Evolutionary conservation across 2,888 invertebrate genomes (phyloP).

Genomic region (Lamellibrachia satsuma): DNA sequence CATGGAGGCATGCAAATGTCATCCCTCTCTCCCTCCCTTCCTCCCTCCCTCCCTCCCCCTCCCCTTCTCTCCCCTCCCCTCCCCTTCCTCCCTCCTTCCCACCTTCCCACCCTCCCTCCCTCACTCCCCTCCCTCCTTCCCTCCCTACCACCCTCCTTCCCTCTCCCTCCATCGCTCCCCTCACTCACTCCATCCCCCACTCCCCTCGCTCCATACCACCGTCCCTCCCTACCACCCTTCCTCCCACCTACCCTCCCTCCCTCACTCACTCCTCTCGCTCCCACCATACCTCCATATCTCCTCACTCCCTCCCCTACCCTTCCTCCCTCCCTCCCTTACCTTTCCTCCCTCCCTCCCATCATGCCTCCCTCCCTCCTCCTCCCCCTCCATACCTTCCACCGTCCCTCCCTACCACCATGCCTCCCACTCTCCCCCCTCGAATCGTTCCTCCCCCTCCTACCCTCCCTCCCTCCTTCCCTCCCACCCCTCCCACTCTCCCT

Average conservation of each 20-base stretch:
- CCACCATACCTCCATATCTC: constrained; percentile 8
- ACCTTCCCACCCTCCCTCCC: neutral
- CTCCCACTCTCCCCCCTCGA: constrained; percentile 7
- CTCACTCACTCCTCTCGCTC: neutral
- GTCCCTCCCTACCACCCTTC: neutral
- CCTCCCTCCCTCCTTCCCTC: constrained; percentile 25
- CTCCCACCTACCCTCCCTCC: constrained; percentile 1
- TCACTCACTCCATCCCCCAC: constrained; percentile 22
- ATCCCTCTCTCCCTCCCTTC: neutral
- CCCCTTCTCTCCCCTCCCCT: constrained; percentile 3
- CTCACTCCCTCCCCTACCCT: constrained; percentile 21
- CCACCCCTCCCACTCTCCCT: no score
- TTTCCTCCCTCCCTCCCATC: constrained; percentile 22
- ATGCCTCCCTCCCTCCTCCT: no score
- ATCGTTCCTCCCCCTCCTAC: constrained; percentile 23
- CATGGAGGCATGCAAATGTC: no score
- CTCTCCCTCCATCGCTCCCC: constrained; percentile 14
- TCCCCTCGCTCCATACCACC: neutral
- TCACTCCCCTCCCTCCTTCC: constrained; percentile 20
- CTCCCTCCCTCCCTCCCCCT: constrained; percentile 18
- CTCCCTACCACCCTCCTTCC: constrained; percentile 17
- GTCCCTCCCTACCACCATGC: neutral
- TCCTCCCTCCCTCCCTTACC: constrained; percentile 17
- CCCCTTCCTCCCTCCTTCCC: constrained; percentile 17
- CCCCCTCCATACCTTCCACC: neutral